These are phyloP conservation scores for Adelges cooleyi DNA, from an alignment of 1,140 invertebrate species.

Conservation along the genomic window DNA sequence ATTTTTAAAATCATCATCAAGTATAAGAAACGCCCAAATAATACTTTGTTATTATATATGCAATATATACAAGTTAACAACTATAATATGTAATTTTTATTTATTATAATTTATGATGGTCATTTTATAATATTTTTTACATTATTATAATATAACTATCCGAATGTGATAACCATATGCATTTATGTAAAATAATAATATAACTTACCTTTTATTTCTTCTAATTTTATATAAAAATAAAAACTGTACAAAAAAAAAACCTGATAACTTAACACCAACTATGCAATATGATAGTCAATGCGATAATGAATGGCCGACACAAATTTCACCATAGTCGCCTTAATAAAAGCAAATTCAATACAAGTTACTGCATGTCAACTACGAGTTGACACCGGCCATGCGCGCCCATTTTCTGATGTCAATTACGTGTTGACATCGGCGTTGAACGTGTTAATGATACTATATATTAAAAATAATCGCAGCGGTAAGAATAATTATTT, in stretches of 20 bases:
- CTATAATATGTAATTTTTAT: too few relatives aligned
- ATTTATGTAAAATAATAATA: neutral
- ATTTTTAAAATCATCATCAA: too few relatives aligned
- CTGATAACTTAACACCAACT: neutral
- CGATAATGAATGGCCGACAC: neutral
- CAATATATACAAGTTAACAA: too few relatives aligned
- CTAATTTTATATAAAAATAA: neutral
- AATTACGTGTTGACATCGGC: too few relatives aligned
- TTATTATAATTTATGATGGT: too few relatives aligned
- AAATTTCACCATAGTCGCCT: neutral
- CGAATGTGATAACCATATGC: neutral
- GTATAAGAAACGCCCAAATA: too few relatives aligned
- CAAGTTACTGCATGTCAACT: neutral
- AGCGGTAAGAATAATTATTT: too few relatives aligned
- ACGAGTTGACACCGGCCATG: neutral
- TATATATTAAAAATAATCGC: too few relatives aligned
- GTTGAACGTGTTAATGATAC: too few relatives aligned
- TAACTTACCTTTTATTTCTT: neutral
- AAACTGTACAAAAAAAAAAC: neutral
- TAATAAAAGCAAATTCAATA: neutral
- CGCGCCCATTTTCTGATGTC: neutral
- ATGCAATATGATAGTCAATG: neutral
- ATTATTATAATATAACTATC: neutral
- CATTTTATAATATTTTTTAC: too few relatives aligned
- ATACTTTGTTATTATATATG: too few relatives aligned